Evolutionary conservation across 2,113 vertebrate genomes (phyloP).

Genomic region (Speoplatyrhinus poulsoni): DNA sequence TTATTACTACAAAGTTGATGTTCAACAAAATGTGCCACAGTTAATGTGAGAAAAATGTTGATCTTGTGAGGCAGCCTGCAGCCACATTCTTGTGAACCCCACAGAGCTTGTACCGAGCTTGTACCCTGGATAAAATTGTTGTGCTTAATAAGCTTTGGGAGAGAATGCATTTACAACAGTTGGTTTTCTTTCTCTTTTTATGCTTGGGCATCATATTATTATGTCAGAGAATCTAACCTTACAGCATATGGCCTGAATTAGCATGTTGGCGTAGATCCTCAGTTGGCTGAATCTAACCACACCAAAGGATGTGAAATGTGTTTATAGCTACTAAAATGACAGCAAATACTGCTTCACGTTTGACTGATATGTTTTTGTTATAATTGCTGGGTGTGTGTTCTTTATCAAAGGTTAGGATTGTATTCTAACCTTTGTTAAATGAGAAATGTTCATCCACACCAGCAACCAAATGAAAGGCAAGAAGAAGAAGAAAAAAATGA

Average conservation of each 20-base stretch:
- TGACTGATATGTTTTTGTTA: not conserved
- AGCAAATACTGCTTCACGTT: conserved; percentile 28
- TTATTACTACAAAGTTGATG: not conserved
- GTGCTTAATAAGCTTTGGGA: conserved; percentile 49
- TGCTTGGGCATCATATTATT: conserved; percentile 47
- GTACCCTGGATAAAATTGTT: conserved; percentile 43
- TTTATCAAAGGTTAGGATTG: not conserved
- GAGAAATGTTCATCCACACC: conserved; percentile 11
- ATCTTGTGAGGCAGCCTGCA: conserved; percentile 11
- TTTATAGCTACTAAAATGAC: conserved; percentile 33
- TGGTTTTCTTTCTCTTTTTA: conserved; percentile 44
- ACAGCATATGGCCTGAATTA: conserved; percentile 48
- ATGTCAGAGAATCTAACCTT: conserved; percentile 41
- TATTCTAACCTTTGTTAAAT: conserved; percentile 18
- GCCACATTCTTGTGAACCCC: conserved; percentile 24
- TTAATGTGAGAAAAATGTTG: conserved; percentile 37
- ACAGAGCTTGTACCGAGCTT: conserved; percentile 39
- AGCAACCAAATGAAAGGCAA: not conserved
- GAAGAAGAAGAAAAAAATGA: no score
- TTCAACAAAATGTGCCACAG: not conserved
- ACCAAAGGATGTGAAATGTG: conserved; percentile 27
- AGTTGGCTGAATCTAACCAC: conserved; percentile 47
- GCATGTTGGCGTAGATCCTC: conserved; percentile 27
- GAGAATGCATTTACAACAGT: conserved; percentile 46
- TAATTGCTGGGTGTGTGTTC: not conserved